Conservation (phyloP, 1,140 invertebrate genomes). For the Octopus sinensis region DNA sequence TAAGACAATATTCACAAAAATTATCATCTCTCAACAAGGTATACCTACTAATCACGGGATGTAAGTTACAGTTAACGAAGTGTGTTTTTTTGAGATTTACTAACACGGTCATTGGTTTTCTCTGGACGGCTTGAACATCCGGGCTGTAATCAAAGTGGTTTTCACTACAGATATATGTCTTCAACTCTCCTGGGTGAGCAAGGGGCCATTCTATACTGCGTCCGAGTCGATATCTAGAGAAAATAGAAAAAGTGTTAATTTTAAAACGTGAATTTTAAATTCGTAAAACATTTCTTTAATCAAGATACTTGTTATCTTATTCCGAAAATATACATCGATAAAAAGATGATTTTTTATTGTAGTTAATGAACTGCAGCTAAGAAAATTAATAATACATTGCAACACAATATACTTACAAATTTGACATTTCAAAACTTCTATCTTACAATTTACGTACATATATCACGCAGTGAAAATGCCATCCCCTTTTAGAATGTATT, state of each 20-base stretch:
- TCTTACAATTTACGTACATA: too few relatives aligned
- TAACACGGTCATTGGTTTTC: slow-evolving; percentile 22
- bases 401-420: too few relatives aligned
- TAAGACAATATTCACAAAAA: slow-evolving; percentile 22
- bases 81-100: slow-evolving; percentile 18
- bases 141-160: slow-evolving; percentile 17
- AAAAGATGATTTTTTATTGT: too few relatives aligned
- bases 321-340: too few relatives aligned
- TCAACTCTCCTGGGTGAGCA: slow-evolving; percentile 16
- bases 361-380: too few relatives aligned
- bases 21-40: slow-evolving; percentile 18
- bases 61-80: slow-evolving; percentile 18
- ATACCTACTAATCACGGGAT: neutral
- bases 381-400: too few relatives aligned
- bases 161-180: slow-evolving; percentile 21
- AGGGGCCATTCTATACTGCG: slow-evolving; percentile 36
- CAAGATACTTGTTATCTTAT: too few relatives aligned
- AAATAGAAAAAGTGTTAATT: neutral
- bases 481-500: too few relatives aligned
- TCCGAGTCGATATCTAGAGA: slow-evolving; percentile 29
- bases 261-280: too few relatives aligned
- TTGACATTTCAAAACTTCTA: too few relatives aligned
- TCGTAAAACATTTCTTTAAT: too few relatives aligned
- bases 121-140: slow-evolving; percentile 15
- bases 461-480: too few relatives aligned